Percentiles rank a stretch among this genome's conserved stretches.
Conservation (phyloP, 2,888 invertebrate species). For the Ashinkailepas kermadecensis region DNA sequence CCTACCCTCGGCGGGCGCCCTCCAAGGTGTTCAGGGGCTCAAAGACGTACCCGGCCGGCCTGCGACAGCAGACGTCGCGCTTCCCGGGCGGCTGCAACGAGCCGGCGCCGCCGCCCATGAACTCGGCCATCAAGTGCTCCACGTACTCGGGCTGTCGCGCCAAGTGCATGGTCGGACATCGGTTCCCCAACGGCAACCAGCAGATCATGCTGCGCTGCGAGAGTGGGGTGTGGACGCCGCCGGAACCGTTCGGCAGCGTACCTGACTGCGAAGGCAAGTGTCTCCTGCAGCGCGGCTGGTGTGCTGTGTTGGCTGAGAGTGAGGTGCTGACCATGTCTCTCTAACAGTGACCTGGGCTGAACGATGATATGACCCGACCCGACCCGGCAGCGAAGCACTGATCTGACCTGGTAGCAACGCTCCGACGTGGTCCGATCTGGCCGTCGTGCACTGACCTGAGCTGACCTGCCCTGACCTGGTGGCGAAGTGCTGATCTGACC, state of each 20-base stretch:
- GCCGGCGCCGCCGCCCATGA: constrained; percentile 27
- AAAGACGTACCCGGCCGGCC: neutral
- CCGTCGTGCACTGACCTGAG: too few species aligned
- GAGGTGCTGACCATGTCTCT: too few species aligned
- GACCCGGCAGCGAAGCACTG: too few species aligned
- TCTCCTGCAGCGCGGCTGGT: too few species aligned
- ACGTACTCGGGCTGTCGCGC: constrained; percentile 48
- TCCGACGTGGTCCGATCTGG: too few species aligned
- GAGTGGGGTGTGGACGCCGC: constrained; percentile 47
- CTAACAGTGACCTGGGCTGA: too few species aligned
- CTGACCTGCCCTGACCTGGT: too few species aligned
- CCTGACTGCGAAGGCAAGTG: constrained; percentile 58
- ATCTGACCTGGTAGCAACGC: too few species aligned
- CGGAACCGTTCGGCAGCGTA: constrained; percentile 45
- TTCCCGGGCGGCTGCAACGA: constrained; percentile 27
- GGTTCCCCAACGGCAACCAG: constrained; percentile 50
- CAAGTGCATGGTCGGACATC: constrained; percentile 46
- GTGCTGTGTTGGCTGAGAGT: too few species aligned
- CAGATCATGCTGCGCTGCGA: constrained; percentile 47
- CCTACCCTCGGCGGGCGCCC: neutral
- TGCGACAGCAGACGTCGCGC: neutral
- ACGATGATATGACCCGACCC: too few species aligned
- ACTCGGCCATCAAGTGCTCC: constrained; percentile 29
- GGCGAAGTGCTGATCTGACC: too few species aligned
- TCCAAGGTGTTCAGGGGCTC: neutral